Evolutionary conservation across 2,113 vertebrate species (phyloP).

Genomic region (Terrapene triunguis): DNA sequence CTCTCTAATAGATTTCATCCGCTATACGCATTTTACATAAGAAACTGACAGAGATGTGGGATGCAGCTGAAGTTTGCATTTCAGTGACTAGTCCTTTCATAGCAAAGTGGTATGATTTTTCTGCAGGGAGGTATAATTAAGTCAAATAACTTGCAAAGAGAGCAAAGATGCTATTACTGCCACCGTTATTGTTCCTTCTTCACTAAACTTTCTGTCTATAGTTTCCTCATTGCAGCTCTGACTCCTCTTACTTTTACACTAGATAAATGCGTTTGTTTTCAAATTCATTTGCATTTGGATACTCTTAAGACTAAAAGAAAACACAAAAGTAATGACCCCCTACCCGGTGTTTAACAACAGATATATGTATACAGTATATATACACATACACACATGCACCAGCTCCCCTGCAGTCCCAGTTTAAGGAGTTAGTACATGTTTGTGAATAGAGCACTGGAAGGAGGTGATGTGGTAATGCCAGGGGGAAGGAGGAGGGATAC

Average conservation of each 20-base stretch:
- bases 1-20: rapidly evolving
- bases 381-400: background rate
- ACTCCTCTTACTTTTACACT: background rate
- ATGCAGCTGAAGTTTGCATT: rapidly evolving
- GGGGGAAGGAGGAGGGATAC: slow-evolving; percentile 22
- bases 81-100: background rate
- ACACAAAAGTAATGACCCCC: background rate
- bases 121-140: background rate
- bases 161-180: background rate
- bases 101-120: rapidly evolving
- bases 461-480: slow-evolving; percentile 65
- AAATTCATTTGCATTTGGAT: background rate
- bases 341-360: background rate
- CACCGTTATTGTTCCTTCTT: background rate
- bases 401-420: background rate
- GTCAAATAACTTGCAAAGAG: background rate
- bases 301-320: background rate
- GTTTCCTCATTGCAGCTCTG: background rate
- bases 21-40: rapidly evolving
- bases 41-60: background rate
- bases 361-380: background rate
- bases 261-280: rapidly evolving
- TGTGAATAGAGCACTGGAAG: slow-evolving; percentile 52
- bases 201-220: background rate
- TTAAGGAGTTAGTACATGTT: slow-evolving; percentile 49